Base-by-base conservation (phyloP, 2,888 invertebrate genomes). In the Lithophane ornitopus region DNA sequence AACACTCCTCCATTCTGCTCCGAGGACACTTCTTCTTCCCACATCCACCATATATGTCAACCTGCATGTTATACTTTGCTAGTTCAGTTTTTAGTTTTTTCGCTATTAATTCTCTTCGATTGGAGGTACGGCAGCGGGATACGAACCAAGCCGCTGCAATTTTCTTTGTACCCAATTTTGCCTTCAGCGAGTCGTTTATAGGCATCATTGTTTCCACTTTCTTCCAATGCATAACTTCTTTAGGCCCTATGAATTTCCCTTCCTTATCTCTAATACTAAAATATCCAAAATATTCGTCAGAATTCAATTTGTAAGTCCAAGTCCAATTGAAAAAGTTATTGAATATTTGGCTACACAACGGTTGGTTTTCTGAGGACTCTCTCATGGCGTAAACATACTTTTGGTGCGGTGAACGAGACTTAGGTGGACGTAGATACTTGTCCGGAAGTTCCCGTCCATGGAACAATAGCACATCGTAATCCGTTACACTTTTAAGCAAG, bases 71-170 rank as follows among this genome's bases (percentile, higher is more conserved):
- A 61, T 91, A 91, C 52, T 84, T 78, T 9, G 77, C 68, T 26
- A 94, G 75, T 70, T 90, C 89, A 14, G 19, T 34, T 58, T 90
- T 80, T 0, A 94, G 78, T 16, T 89, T 41, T 39, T 74, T 70
- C 1, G 88, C 92, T 73, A 90, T 90, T 8, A 54, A 9, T 69
- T 91, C 87, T 76, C 94, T 86, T 1, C 83, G 78, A 78, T 90
- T 91, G 3, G 3, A 6, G 6, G 93, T 84, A 1, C 76, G 59
- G 71, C 94, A 94, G 46, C 94, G 91, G 3, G 94, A 94, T 0
- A 93, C 93, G 65, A 94, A 92, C 94, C 94, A 94, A 12, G 94
- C 94, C 0, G 92, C 94, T 22, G 93, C 91, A 78, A 89, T 91
- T 0, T 78, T 91, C 78, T 94, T 94, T 4, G 76, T 79, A 22